Base-by-base conservation (phyloP, 2,113 vertebrate species). In the Aphelocoma coerulescens region DNA sequence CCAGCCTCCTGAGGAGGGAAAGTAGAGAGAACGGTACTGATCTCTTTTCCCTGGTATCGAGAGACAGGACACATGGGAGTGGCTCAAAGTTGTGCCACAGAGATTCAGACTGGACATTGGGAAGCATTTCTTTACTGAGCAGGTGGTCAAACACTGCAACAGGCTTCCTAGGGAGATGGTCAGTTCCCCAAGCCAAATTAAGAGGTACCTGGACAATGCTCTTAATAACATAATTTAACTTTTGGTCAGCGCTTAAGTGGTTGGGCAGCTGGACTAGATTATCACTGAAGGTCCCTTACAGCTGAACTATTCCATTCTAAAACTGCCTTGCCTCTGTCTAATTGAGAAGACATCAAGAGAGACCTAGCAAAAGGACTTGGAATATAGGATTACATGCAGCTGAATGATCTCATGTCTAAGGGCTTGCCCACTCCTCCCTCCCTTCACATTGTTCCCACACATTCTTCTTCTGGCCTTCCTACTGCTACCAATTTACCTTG, bases 1-100 rank as follows among this genome's bases (percentile, higher is more conserved):
- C 15, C 7, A 58, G 17, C 35, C n/a, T 76, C 48, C 22, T 33
- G 16, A 58, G 10, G 22, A 76, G 20, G 22, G 7, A 11, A 76
- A n/a, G 18, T 0, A 21, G 26, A 39, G 9, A 84, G 21, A 46
- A 30, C 0, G 1, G 23, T 21, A 72, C 49, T 43, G 39, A n/a
- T 3, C 18, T 62, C 32, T 66, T 10, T 32, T 66, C 17, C n/a
- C 18, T 49, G 11, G 3, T 21, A 73, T 16, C 6, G 9, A 33
- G 26, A 9, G 54, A 43, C 4, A 73, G 17, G 17, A 73, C 3
- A 3, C 0, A 0, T 20, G 20, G 17, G 20, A 77, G 81, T 16
- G 18, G 51, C 10, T 69, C 51, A 52, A 78, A 48, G 22, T 11
- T 35, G 65, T 15, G 1, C 2, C 24, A 51, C 7, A 9, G 22